These are phyloP conservation scores for Stenolophus ochropezus DNA, from an alignment of 2,888 invertebrate genomes.

Conservation along the genomic window DNA sequence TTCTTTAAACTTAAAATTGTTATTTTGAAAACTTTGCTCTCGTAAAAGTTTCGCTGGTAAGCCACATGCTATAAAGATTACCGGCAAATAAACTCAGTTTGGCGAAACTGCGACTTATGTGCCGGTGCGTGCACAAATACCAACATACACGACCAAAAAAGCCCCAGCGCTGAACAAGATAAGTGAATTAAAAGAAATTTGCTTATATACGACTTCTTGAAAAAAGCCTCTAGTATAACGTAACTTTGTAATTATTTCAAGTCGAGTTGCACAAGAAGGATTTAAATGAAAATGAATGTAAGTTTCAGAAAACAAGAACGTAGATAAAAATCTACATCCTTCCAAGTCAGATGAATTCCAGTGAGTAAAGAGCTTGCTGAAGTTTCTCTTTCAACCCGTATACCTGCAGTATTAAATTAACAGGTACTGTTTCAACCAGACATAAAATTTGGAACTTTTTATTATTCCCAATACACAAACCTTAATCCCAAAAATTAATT, in stretches of 20 bases:
- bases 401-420: neutral
- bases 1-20: conserved; percentile 57
- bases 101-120: conserved; percentile 42
- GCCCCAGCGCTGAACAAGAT: conserved; percentile 1
- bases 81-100: conserved; percentile 51
- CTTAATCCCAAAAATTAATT: too few species aligned
- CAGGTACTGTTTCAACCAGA: neutral
- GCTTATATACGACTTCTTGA: conserved; percentile 43
- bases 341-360: neutral
- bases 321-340: conserved; percentile 18
- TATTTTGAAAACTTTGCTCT: conserved; percentile 54
- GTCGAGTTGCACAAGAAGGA: conserved; percentile 17
- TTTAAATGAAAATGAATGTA: conserved; percentile 39
- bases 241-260: conserved; percentile 18
- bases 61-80: conserved; percentile 50
- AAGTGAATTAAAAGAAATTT: conserved; percentile 46
- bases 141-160: conserved; percentile 42
- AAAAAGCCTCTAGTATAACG: conserved; percentile 15
- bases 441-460: neutral
- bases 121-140: conserved; percentile 33
- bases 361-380: neutral
- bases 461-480: too few species aligned
- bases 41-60: conserved; percentile 52
- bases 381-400: neutral
- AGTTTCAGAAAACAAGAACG: conserved; percentile 29